Percentiles rank a stretch among this genome's conserved stretches.
phyloP scores from a whole-genome alignment of 1,140 invertebrate species.

The Monochamus saltuarius region DNA sequence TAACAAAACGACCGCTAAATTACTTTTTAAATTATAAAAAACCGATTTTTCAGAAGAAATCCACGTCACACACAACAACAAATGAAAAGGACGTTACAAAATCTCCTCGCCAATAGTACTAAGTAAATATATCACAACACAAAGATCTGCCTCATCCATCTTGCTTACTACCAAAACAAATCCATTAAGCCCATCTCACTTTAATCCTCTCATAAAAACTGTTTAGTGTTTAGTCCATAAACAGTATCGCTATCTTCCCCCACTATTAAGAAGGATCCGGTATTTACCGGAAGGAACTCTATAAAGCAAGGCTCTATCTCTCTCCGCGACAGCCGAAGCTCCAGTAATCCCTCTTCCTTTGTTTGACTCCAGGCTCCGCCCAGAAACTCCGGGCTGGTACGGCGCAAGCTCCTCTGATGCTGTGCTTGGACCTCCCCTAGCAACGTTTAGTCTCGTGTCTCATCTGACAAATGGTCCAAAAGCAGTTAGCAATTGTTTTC shows the following conservation, averaged over 20 bases:
- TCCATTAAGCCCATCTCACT: slow-evolving; percentile 49
- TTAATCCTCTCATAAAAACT: slow-evolving; percentile 49
- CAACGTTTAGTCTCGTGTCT: slow-evolving; percentile 43
- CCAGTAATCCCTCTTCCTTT: slow-evolving; percentile 10
- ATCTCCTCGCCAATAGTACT: slow-evolving; percentile 30
- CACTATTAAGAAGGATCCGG: slow-evolving; percentile 37
- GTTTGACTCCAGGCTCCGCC: slow-evolving; percentile 30
- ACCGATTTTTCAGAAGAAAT: not conserved
- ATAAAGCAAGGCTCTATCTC: slow-evolving; percentile 16
- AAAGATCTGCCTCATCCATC: slow-evolving; percentile 38
- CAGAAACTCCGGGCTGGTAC: slow-evolving; percentile 1
- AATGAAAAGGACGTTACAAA: slow-evolving; percentile 31
- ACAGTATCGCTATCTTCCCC: slow-evolving; percentile 48
- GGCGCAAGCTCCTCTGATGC: slow-evolving; percentile 33
- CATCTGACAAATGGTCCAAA: slow-evolving; percentile 21
- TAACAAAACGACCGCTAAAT: slow-evolving; percentile 10
- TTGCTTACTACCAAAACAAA: slow-evolving; percentile 47
- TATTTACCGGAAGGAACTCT: slow-evolving; percentile 39
- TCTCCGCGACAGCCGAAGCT: slow-evolving; percentile 21
- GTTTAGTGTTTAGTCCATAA: slow-evolving; percentile 51
- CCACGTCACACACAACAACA: slow-evolving; percentile 13
- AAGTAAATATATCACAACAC: slow-evolving; percentile 35
- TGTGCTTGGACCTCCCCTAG: slow-evolving; percentile 45
- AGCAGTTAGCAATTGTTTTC: slow-evolving; percentile 22
- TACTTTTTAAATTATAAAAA: slow-evolving; percentile 15